Conservation (phyloP, 2,797 vertebrate genomes). For the Tokudaia muenninki region DNA sequence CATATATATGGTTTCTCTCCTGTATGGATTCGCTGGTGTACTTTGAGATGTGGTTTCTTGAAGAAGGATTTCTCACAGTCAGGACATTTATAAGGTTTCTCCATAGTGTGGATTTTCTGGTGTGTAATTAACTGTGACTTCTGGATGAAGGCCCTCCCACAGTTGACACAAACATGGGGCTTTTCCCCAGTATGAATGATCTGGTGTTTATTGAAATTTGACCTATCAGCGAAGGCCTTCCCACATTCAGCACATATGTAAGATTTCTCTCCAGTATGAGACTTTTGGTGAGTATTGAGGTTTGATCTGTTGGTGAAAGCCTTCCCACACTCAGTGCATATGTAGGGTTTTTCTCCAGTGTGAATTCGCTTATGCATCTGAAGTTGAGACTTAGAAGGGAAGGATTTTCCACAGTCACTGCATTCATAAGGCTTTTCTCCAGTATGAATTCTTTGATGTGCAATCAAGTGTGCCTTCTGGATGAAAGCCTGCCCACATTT, state of each 20-base stretch:
- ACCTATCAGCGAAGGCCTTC: constrained; percentile 83
- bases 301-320: constrained; percentile 84
- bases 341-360: constrained; percentile 83
- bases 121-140: constrained; percentile 83
- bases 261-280: constrained; percentile 83
- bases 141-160: constrained; percentile 82
- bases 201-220: constrained; percentile 83
- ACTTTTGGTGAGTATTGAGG: constrained; percentile 83
- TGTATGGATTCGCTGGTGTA: constrained; percentile 83
- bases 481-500: constrained; percentile 83
- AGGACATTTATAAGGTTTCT: constrained; percentile 83
- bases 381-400: constrained; percentile 84
- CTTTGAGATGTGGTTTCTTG: constrained; percentile 82
- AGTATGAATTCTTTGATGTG: constrained; percentile 85
- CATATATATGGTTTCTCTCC: constrained; percentile 85
- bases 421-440: constrained; percentile 85
- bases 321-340: constrained; percentile 79
- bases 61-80: constrained; percentile 84
- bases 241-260: constrained; percentile 84
- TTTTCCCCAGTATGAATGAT: constrained; percentile 83
- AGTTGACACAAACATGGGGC: constrained; percentile 76
- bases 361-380: constrained; percentile 84
- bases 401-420: constrained; percentile 83
- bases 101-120: constrained; percentile 83
- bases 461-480: constrained; percentile 81